Conservation (phyloP, 2,888 invertebrate genomes). For the Dryocosmus kuriphilus region DNA sequence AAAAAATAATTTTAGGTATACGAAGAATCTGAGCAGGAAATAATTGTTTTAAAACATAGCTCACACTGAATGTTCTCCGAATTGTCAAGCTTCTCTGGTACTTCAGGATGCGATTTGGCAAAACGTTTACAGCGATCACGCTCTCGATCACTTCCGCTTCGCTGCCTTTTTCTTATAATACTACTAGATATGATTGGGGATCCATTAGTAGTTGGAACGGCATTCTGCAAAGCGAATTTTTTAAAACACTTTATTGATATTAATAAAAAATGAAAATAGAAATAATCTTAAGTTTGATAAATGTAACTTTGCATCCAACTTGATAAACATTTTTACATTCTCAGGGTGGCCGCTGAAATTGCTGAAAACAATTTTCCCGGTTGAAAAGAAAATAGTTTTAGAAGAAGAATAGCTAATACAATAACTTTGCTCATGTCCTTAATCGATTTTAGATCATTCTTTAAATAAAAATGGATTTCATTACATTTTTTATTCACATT, state of each 20-base stretch:
- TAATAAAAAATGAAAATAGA: neutral
- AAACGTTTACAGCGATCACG: conserved; percentile 68
- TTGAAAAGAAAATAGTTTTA: too few species aligned
- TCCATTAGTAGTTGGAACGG: conserved; percentile 62
- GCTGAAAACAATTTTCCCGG: too few species aligned
- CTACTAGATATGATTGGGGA: conserved; percentile 71
- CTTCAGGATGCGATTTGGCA: conserved; percentile 58
- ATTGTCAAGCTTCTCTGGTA: conserved; percentile 52
- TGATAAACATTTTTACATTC: too few species aligned
- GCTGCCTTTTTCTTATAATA: conserved; percentile 66
- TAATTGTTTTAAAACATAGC: neutral
- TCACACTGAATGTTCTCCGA: neutral
- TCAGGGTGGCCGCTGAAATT: too few species aligned
- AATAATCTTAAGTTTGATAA: too few species aligned
- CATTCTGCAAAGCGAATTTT: conserved; percentile 54
- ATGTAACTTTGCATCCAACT: too few species aligned
- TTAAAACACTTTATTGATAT: neutral
- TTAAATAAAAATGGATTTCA: too few species aligned
- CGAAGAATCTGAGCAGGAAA: too few species aligned
- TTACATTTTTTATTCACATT: too few species aligned
- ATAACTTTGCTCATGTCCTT: too few species aligned
- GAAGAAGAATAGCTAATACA: too few species aligned
- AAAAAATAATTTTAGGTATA: conserved; percentile 40
- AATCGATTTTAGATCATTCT: too few species aligned
- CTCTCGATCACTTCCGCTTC: conserved; percentile 69